These are phyloP conservation scores for Nebria brevicollis DNA, from an alignment of 2,888 invertebrate species.

Conservation along the genomic window DNA sequence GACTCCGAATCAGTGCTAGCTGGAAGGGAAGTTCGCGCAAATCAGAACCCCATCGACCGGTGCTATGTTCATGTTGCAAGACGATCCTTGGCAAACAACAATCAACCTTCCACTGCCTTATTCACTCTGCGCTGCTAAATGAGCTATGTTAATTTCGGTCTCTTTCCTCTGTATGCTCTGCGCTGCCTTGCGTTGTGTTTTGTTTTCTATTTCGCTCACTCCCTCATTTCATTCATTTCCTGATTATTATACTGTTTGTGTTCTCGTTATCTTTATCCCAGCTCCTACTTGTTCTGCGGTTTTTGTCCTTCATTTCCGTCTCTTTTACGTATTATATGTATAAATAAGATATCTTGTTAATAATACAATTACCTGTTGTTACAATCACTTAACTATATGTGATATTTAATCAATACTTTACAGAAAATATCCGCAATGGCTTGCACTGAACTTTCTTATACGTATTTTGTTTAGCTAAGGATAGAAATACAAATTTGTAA, in stretches of 20 bases:
- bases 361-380: background rate
- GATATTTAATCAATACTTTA: too few species aligned
- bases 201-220: conserved; percentile 21
- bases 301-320: conserved; percentile 2
- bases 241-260: conserved; percentile 26
- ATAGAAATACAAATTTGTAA: too few species aligned
- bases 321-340: background rate
- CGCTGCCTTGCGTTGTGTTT: background rate
- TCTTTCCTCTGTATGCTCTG: background rate
- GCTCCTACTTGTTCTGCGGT: conserved; percentile 8
- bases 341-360: conserved; percentile 1
- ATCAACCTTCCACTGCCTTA: conserved; percentile 54
- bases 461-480: too few species aligned
- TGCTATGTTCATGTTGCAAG: conserved; percentile 54
- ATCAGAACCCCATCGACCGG: conserved; percentile 10
- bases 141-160: conserved; percentile 54
- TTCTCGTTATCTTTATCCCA: conserved; percentile 25
- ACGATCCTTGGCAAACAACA: conserved; percentile 62
- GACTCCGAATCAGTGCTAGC: conserved; percentile 53
- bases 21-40: background rate
- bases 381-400: background rate
- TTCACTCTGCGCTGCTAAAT: conserved; percentile 49
- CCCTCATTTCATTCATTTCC: conserved; percentile 15
- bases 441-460: too few species aligned
- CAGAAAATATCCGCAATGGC: too few species aligned